phyloP scores from a whole-genome alignment of 2,888 invertebrate species.

The Penaeus monodon region DNA sequence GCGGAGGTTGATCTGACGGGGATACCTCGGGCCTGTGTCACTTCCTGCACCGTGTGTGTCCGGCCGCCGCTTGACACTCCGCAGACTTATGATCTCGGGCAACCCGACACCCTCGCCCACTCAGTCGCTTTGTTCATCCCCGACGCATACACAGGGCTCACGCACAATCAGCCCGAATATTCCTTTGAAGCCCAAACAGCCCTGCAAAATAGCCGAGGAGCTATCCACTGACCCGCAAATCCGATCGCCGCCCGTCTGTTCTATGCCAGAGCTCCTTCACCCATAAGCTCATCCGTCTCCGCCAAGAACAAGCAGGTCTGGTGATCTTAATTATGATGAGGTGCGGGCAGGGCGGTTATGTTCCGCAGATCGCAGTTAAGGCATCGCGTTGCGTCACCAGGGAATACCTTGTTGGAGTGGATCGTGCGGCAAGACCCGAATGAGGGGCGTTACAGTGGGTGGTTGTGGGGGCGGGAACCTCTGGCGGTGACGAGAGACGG shows the following conservation, averaged over 20 bases:
- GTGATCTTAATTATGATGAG: constrained; percentile 34
- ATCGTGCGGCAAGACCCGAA: too few relatives aligned
- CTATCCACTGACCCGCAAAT: too few relatives aligned
- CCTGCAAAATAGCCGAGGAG: too few relatives aligned
- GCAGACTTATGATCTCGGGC: background rate
- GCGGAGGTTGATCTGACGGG: too few relatives aligned
- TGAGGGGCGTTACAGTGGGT: too few relatives aligned
- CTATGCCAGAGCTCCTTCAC: too few relatives aligned
- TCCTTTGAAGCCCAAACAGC: too few relatives aligned
- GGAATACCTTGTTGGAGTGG: constrained; percentile 27
- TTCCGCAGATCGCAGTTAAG: constrained; percentile 23
- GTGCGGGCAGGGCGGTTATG: constrained; percentile 28
- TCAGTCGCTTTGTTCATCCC: background rate
- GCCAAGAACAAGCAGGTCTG: constrained; percentile 12
- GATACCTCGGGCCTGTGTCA: too few relatives aligned
- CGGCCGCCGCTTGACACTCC: constrained; percentile 2
- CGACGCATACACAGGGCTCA: background rate
- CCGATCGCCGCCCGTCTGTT: too few relatives aligned
- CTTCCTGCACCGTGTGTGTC: background rate
- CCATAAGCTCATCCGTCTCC: background rate
- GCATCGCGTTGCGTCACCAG: constrained; percentile 21
- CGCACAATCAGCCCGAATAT: background rate
- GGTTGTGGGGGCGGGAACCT: too few relatives aligned
- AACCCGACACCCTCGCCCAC: background rate
- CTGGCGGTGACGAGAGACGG: too few relatives aligned